Evolutionary conservation across 2,113 vertebrate genomes (phyloP), one percentile per base, ranked within the genome.

Genomic region (Tiliqua scincoides): DNA sequence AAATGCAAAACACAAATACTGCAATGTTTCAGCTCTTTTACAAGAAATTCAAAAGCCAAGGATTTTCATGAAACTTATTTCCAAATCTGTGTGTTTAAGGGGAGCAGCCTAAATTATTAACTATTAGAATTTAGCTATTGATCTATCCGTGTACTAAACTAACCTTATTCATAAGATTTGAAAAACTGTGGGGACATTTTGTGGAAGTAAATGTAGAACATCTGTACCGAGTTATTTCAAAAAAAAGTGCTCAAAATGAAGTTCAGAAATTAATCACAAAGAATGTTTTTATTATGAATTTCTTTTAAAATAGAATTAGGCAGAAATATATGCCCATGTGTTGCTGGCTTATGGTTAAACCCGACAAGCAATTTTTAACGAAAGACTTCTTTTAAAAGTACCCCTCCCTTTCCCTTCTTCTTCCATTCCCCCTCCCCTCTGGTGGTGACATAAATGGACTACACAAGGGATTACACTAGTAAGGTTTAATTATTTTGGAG

Each of bases 191-290:
- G 40, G 59, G 43, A 82, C 5, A 25, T 5, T 61, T 79, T 79
- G 40, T 52, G 1, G 61, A 37, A 9, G 0, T 0, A 0, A 87
- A 72, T 75, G 12, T 6, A 0, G 81, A 79, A 67, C 20, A 85
- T 83, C 86, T 95, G 75, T 68, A 40, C 27, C 88, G 86, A 84
- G 84, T 89, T 88, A 89, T 88, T 85, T 88, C 78, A 72, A 72
- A 61, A 72, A 61, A 91, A 59, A 57, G 21, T 89, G 32, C 79
- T 77, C 88, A 85, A 48, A 43, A 35, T 88, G 82, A 91, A 88
- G 73, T 71, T 90, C 76, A 90, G 73, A 91, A 95, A 93, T 91
- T 91, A 90, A 87, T 89, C 40, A 80, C 6, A 77, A 94, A 48
- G 74, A 83, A 85, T 89, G 75, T 87, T 85, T 91, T 63, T 81